phyloP scores from a whole-genome alignment of 2,113 vertebrate species.

The Istiophorus platypterus region DNA sequence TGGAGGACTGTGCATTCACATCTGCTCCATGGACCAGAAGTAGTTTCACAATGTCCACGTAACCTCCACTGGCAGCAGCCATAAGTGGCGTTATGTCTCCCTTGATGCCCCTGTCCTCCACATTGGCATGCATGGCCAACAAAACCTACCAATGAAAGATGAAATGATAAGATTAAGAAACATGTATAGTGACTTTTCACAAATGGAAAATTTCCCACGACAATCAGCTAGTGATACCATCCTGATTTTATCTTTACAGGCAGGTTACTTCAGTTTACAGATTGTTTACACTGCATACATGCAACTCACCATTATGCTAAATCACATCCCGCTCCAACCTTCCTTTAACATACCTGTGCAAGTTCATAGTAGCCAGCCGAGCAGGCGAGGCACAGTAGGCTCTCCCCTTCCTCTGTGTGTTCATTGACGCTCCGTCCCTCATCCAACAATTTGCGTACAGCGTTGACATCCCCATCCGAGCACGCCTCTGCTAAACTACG shows the following conservation, averaged over 20 bases:
- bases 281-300: not conserved
- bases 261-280: not conserved
- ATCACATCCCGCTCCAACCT: not conserved
- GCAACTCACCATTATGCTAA: not conserved
- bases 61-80: conserved; percentile 98
- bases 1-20: conserved; percentile 97
- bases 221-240: not conserved
- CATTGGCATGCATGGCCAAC: conserved; percentile 98
- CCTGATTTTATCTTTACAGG: not conserved
- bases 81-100: conserved; percentile 99
- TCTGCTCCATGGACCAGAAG: conserved; percentile 97
- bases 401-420: conserved; percentile 98
- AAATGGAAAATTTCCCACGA: not conserved
- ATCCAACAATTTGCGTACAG: conserved; percentile 96
- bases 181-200: not conserved
- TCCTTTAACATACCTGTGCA: conserved; percentile 89
- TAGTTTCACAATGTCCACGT: conserved; percentile 97
- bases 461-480: conserved; percentile 98
- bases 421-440: conserved; percentile 98
- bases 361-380: conserved; percentile 98
- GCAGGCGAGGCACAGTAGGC: conserved; percentile 96
- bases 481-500: conserved; percentile 99
- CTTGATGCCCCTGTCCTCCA: conserved; percentile 98
- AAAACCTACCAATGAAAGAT: conserved; percentile 86
- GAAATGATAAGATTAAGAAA: not conserved